phyloP scores from a whole-genome alignment of 1,140 invertebrate genomes.

The Chrysomallon squamiferum region DNA sequence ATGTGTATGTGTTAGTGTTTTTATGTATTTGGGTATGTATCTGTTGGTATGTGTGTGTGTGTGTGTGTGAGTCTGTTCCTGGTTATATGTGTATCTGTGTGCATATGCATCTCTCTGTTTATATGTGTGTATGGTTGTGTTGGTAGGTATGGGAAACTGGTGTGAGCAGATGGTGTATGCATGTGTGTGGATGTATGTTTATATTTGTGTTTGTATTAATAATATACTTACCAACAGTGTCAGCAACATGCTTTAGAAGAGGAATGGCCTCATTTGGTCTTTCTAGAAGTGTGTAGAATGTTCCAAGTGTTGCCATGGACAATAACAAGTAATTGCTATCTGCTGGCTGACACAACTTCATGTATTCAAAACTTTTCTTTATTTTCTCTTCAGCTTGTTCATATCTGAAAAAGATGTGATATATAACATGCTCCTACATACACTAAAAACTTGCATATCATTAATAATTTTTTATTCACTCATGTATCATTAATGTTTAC shows the following conservation, averaged over 20 bases:
- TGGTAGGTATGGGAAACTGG: too few species aligned
- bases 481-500: not conserved
- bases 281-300: constrained; percentile 50
- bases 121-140: too few species aligned
- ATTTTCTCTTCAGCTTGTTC: constrained; percentile 44
- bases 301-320: constrained; percentile 51
- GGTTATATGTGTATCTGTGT: too few species aligned
- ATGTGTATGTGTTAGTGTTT: not conserved
- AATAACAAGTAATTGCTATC: constrained; percentile 49
- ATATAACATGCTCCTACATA: not conserved
- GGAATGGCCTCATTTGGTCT: constrained; percentile 50
- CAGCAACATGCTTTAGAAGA: constrained; percentile 46
- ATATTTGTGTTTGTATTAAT: not conserved
- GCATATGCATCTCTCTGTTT: too few species aligned
- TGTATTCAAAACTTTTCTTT: constrained; percentile 37
- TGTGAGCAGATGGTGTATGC: too few species aligned
- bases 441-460: not conserved
- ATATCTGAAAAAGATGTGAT: constrained; percentile 41
- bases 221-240: constrained; percentile 40
- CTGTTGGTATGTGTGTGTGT: too few species aligned
- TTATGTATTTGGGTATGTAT: too few species aligned
- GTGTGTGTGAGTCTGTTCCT: too few species aligned
- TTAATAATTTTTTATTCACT: not conserved
- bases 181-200: too few species aligned
- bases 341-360: constrained; percentile 49